phyloP scores from a whole-genome alignment of 2,797 vertebrate species.

The Gallirallus australis region DNA sequence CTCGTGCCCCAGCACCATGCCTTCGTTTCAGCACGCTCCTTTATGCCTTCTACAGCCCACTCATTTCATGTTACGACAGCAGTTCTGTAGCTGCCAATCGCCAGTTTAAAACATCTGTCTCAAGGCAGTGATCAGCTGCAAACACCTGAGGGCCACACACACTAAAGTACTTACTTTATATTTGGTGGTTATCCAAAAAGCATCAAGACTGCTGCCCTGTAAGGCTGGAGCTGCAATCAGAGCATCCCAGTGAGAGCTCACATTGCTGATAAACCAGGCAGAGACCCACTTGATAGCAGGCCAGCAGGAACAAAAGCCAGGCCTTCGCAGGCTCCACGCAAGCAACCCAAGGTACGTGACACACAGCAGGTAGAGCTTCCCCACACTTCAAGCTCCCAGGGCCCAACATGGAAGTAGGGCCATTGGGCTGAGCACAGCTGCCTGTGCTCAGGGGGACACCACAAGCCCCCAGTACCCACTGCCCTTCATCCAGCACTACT shows the following conservation, averaged over 20 bases:
- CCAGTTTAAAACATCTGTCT: not conserved
- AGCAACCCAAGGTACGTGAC: not conserved
- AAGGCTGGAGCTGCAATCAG: not conserved
- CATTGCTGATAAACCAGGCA: not conserved
- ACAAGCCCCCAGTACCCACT: not conserved
- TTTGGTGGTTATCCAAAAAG: not conserved
- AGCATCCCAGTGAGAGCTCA: not conserved
- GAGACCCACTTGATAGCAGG: not conserved
- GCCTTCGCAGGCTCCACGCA: not conserved
- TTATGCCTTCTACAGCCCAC: not conserved
- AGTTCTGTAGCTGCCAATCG: not conserved
- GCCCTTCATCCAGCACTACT: not conserved
- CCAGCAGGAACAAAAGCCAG: not conserved
- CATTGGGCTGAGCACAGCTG: not conserved
- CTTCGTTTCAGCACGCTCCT: not conserved
- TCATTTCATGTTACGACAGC: not conserved
- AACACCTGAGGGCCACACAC: not conserved
- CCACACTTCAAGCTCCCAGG: no score
- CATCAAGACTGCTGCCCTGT: not conserved
- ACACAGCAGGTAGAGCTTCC: fast-evolving
- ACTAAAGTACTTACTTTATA: not conserved
- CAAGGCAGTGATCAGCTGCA: not conserved
- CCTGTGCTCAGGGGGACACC: no score
- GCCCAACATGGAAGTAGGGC: not conserved
- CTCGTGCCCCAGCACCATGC: not conserved